Conservation (phyloP, 2,113 vertebrate species). For the Octodon degus region DNA sequence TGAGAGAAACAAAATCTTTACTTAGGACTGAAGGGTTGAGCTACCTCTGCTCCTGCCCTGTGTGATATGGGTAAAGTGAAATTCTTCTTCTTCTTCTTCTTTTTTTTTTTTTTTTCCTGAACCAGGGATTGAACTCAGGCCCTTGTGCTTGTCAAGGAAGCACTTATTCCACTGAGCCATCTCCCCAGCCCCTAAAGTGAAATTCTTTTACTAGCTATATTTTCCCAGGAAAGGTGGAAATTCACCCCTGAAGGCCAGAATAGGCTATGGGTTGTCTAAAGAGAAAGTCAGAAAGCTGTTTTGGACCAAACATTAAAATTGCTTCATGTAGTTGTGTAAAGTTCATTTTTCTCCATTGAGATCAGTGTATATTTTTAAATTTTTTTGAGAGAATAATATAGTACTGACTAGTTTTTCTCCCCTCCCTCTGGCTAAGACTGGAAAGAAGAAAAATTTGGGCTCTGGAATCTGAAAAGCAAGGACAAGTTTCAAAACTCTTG, state of each 20-base stretch:
- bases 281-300: neutral
- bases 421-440: neutral
- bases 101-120: no score
- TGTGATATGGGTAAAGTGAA: neutral
- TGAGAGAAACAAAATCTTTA: neutral
- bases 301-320: no score
- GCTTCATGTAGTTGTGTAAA: no score
- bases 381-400: neutral
- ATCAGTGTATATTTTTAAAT: neutral
- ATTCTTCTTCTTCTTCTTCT: no score
- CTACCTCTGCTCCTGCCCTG: neutral
- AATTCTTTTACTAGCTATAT: neutral
- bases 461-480: neutral
- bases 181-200: neutral
- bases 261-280: neutral
- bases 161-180: no score
- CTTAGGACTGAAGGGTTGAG: no score
- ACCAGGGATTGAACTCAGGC: no score
- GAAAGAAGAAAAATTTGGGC: neutral
- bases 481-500: neutral
- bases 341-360: neutral
- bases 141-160: no score
- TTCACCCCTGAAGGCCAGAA: neutral
- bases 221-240: neutral
- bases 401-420: neutral